Evolutionary conservation across 1,140 invertebrate species (phyloP).

Genomic region (Patella vulgata): DNA sequence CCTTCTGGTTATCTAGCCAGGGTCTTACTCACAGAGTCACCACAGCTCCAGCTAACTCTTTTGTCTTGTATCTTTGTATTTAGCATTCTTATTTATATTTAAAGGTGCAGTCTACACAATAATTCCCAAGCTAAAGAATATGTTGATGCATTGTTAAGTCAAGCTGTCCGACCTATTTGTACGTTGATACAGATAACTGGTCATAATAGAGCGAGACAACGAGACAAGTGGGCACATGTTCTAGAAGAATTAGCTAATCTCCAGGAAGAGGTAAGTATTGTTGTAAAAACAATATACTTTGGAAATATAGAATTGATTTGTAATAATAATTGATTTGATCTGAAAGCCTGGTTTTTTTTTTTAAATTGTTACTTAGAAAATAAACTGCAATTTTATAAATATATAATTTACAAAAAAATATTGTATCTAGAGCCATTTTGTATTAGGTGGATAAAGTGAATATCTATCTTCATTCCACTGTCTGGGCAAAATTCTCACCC

Average conservation of each 20-base stretch:
- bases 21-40: no score
- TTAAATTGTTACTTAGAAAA: no score
- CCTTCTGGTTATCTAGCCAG: no score
- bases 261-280: constrained; percentile 85
- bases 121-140: constrained; percentile 79
- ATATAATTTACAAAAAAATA: no score
- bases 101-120: constrained; percentile 58
- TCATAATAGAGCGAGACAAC: constrained; percentile 92
- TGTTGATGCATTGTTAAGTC: constrained; percentile 87
- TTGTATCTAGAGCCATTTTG: no score
- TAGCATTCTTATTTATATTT: constrained; percentile 15
- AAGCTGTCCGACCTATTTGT: constrained; percentile 88
- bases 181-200: constrained; percentile 90
- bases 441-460: no score
- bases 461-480: no score
- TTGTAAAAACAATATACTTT: not conserved
- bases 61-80: no score
- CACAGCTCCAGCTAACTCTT: no score
- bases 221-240: constrained; percentile 90
- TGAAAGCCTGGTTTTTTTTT: no score
- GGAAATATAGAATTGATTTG: not conserved
- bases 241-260: constrained; percentile 88
- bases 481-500: no score
- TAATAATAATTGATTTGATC: not conserved
- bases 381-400: no score